Percentiles rank a stretch among this genome's conserved stretches.
Conservation (phyloP, 2,888 invertebrate genomes). For the Scaptomyza parva region DNA sequence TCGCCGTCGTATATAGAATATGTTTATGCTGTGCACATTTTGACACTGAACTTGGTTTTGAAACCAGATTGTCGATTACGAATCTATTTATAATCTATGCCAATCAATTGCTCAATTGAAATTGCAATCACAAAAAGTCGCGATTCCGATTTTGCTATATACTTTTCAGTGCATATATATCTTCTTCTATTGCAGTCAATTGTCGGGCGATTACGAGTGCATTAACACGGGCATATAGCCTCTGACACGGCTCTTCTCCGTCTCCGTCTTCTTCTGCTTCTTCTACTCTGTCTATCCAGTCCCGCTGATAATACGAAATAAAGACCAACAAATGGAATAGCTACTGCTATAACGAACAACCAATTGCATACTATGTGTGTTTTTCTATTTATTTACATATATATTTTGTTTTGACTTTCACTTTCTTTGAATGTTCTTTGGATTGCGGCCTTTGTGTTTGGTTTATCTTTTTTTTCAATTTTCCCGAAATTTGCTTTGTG, state of each 20-base stretch:
- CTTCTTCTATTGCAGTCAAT: constrained; percentile 34
- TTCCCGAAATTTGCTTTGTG: constrained; percentile 44
- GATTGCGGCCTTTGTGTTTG: constrained; percentile 43
- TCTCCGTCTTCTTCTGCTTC: constrained; percentile 34
- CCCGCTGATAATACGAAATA: constrained; percentile 48
- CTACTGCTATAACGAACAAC: constrained; percentile 20
- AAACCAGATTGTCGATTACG: constrained; percentile 24
- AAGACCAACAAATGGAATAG: constrained; percentile 35
- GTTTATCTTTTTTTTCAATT: constrained; percentile 58
- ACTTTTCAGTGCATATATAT: constrained; percentile 7
- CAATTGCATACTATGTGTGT: constrained; percentile 31
- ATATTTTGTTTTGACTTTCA: constrained; percentile 37
- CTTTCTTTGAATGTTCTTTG: constrained; percentile 57
- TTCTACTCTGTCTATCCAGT: constrained; percentile 33
- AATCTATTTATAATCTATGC: constrained; percentile 53
- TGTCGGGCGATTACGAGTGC: constrained; percentile 57
- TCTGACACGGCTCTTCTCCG: constrained; percentile 37
- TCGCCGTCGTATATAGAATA: neutral
- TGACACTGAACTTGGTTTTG: constrained; percentile 70
- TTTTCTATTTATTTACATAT: constrained; percentile 1
- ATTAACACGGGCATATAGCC: constrained; percentile 48
- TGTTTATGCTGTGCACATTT: constrained; percentile 37
- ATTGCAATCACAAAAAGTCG: constrained; percentile 51
- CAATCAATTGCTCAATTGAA: constrained; percentile 55
- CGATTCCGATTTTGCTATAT: constrained; percentile 43